Percentiles rank a stretch among this genome's conserved stretches.
These are phyloP conservation scores for Telmatherina bonti DNA, from an alignment of 2,797 vertebrate species.

Conservation along the genomic window DNA sequence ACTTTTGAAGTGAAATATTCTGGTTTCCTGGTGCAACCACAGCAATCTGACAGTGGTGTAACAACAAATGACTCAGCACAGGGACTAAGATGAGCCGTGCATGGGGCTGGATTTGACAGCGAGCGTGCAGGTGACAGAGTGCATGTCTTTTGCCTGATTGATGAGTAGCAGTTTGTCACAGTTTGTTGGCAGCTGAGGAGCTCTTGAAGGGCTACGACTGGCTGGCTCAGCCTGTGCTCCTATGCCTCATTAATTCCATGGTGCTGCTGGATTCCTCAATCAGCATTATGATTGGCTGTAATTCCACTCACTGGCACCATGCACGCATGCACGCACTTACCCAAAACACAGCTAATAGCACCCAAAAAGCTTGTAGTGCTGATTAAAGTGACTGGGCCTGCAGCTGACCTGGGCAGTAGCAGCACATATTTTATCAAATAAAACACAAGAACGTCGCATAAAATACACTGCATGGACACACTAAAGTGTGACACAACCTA, in stretches of 20 bases:
- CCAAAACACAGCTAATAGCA: constrained; percentile 20
- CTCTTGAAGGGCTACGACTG: constrained; percentile 68
- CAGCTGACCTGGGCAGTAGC: constrained; percentile 7
- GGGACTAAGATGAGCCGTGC: constrained; percentile 23
- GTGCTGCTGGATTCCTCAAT: constrained; percentile 58
- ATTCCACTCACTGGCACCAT: constrained; percentile 9
- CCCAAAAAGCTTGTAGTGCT: constrained; percentile 10
- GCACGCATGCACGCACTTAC: constrained; percentile 27
- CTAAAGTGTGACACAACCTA: background rate
- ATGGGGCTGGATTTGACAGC: constrained; percentile 23
- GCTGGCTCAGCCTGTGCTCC: constrained; percentile 55
- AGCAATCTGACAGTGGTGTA: constrained; percentile 12
- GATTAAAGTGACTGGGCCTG: constrained; percentile 33
- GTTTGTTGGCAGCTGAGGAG: constrained; percentile 59
- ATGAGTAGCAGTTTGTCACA: constrained; percentile 67
- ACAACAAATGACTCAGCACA: constrained; percentile 48
- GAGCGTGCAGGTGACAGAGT: constrained; percentile 15
- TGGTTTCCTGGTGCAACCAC: background rate
- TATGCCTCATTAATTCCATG: constrained; percentile 77
- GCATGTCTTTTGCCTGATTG: constrained; percentile 60
- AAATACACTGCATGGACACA: background rate
- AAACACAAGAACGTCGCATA: background rate
- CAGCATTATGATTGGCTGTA: constrained; percentile 64
- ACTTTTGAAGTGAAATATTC: background rate
- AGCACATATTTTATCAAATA: background rate